phyloP scores from a whole-genome alignment of 2,888 invertebrate genomes.

The Cosmorhoe ocellata region DNA sequence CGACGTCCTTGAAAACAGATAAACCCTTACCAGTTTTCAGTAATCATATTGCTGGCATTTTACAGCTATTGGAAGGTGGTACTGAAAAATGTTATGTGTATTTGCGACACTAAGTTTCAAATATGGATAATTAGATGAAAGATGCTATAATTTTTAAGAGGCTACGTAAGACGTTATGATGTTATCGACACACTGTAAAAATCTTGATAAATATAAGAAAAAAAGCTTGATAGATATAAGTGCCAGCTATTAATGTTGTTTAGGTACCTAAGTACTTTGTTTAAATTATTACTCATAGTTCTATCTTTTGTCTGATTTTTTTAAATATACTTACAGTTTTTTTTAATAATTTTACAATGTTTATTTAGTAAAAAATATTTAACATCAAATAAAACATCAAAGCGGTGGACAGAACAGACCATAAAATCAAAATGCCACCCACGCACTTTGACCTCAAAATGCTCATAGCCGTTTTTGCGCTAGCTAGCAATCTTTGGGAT shows the following conservation, averaged over 20 bases:
- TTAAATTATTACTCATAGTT: neutral
- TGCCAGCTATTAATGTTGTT: neutral
- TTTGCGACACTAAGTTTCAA: too few relatives aligned
- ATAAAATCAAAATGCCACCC: conserved; percentile 16
- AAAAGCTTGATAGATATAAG: neutral
- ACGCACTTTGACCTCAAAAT: conserved; percentile 21
- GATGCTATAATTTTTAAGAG: too few relatives aligned
- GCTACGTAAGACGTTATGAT: too few relatives aligned
- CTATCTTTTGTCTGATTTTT: too few relatives aligned
- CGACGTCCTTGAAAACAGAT: conserved; percentile 31
- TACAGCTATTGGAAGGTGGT: too few relatives aligned
- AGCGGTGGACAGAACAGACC: conserved; percentile 4
- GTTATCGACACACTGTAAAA: too few relatives aligned
- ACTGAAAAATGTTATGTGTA: too few relatives aligned
- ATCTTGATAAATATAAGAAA: too few relatives aligned
- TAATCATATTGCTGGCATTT: too few relatives aligned
- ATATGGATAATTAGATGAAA: neutral
- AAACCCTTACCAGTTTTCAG: too few relatives aligned
- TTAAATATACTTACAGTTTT: too few relatives aligned
- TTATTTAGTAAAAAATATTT: neutral
- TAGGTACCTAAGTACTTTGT: too few relatives aligned
- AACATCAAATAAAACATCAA: neutral
- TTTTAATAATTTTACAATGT: neutral
- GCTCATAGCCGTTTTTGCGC: conserved; percentile 17
- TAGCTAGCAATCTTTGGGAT: conserved; percentile 4